Evolutionary conservation across 35 echinoderm and acorn worm genomes (phyloP).

Genomic region (Amphiura filiformis): DNA sequence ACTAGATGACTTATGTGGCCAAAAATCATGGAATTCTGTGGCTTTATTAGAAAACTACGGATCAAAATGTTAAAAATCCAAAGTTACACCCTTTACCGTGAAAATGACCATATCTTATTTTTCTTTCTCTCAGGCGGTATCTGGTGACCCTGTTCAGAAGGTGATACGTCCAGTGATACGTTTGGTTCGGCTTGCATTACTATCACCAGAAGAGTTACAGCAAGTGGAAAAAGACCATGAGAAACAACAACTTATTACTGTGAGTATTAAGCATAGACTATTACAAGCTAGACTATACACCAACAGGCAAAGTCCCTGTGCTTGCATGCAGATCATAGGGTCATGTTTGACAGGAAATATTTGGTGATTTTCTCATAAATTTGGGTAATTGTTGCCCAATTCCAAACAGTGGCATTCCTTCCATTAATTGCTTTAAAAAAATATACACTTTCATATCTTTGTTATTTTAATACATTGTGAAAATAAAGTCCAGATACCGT

Average conservation of each 20-base stretch:
- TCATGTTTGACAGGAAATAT: background rate
- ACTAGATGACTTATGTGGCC: too few relatives aligned
- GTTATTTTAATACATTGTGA: too few relatives aligned
- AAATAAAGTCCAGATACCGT: too few relatives aligned
- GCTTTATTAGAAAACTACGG: too few relatives aligned
- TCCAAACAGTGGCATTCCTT: background rate
- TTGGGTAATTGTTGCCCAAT: background rate
- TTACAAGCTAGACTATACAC: background rate
- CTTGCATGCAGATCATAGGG: background rate
- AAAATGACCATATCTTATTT: background rate
- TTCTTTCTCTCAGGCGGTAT: slow-evolving; percentile 32
- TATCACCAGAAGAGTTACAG: slow-evolving; percentile 48
- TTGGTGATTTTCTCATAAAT: background rate
- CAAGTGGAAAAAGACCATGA: slow-evolving; percentile 54
- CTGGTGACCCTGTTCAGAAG: slow-evolving; percentile 5
- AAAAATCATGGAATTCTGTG: too few relatives aligned
- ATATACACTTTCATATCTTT: background rate
- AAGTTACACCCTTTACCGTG: too few relatives aligned
- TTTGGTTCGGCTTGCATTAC: slow-evolving; percentile 47
- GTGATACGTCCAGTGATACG: slow-evolving; percentile 29
- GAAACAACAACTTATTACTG: slow-evolving; percentile 39
- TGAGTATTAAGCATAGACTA: slow-evolving; percentile 14
- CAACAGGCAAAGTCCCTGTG: background rate
- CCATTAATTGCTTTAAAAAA: background rate
- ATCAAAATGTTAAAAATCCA: too few relatives aligned